Base-by-base conservation (phyloP, 2,797 vertebrate species). In the Anguilla marmorata region DNA sequence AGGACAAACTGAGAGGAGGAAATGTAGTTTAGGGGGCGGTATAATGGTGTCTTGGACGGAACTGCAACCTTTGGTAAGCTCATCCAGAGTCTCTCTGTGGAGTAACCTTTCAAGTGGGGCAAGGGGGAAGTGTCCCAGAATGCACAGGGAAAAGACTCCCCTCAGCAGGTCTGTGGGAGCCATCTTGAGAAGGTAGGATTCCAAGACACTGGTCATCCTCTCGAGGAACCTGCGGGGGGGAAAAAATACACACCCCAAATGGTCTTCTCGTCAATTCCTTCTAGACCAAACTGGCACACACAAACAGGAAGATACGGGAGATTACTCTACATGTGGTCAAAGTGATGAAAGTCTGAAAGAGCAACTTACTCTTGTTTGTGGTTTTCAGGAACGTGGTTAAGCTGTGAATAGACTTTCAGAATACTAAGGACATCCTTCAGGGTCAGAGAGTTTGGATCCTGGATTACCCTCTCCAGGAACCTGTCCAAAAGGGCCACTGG, bases 71-170 rank as follows among this genome's bases (percentile, higher is more conserved):
- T 93, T 24, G 0, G 30, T 54, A 30, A 98, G 92, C 86, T 96
- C 93, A 30, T 92, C 88, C 63, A 96, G 88, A 37, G 92, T 82
- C 0, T 94, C 92, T 19, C 93, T 93, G 50, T 95, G 93, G 63
- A 98, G 95, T 85, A 99, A 96, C 37, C 94, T 94, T 90, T 97
- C 93, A 92, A 99, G 90, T 0, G 92, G 92, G 4, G 41, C 88
- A 6, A 93, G 21, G 27, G 97, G 97, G 87, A 98, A 96, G 92
- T 96, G 96, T 66, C 95, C 96, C 92, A 98, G 91, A 24, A 96
- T 0, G 88, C 96, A 97, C 63, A 99, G 93, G 1, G 88, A 92
- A 92, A 92, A 95, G 8, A 96, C 90, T 0, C 92, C 92, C 89
- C 87, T 96, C 88, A 99, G 90, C 8, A 99, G 93, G 0, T 95